Evolutionary conservation across 2,797 vertebrate genomes (phyloP).

Genomic region (Aeoliscus strigatus): DNA sequence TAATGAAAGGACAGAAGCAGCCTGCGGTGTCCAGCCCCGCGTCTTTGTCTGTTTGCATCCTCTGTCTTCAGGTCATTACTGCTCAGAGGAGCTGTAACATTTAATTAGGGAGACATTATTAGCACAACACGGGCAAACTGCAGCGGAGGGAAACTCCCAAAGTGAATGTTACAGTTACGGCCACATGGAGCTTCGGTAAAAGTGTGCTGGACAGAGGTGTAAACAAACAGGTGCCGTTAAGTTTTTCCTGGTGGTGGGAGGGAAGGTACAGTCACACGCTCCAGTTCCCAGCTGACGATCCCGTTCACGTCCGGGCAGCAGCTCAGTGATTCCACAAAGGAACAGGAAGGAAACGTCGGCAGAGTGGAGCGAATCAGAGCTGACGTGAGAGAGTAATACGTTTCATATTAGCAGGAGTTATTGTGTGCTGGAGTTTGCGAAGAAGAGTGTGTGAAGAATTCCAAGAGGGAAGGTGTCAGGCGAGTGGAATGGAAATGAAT

Average conservation of each 20-base stretch:
- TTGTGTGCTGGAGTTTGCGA: slow-evolving; percentile 42
- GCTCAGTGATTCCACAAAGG: slow-evolving; percentile 56
- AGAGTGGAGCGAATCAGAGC: slow-evolving; percentile 50
- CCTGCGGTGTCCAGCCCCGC: slow-evolving; percentile 44
- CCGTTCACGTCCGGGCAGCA: slow-evolving; percentile 20
- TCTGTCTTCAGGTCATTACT: slow-evolving; percentile 74
- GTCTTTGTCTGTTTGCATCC: slow-evolving; percentile 45
- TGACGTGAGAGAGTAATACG: not conserved
- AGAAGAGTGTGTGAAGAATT: slow-evolving; percentile 52
- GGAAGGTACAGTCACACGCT: too few species aligned
- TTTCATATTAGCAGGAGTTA: slow-evolving; percentile 41
- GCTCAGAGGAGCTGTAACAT: slow-evolving; percentile 74
- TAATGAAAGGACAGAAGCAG: slow-evolving; percentile 47
- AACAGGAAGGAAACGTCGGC: slow-evolving; percentile 46
- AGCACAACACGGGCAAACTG: slow-evolving; percentile 64
- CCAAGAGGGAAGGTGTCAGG: slow-evolving; percentile 26
- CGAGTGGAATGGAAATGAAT: too few species aligned
- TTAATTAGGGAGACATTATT: slow-evolving; percentile 76
- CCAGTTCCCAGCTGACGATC: slow-evolving; percentile 17
- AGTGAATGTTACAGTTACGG: slow-evolving; percentile 68
- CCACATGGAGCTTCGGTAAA: slow-evolving; percentile 41
- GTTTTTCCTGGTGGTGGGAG: slow-evolving; percentile 21
- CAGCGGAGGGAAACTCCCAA: slow-evolving; percentile 55
- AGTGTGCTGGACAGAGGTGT: slow-evolving; percentile 32
- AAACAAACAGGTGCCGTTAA: slow-evolving; percentile 50